Percentiles rank a stretch among this genome's conserved stretches.
Evolutionary conservation across 64 coral and sea anemone species (phyloP).

Genomic region (Cladopsammia gracilis): DNA sequence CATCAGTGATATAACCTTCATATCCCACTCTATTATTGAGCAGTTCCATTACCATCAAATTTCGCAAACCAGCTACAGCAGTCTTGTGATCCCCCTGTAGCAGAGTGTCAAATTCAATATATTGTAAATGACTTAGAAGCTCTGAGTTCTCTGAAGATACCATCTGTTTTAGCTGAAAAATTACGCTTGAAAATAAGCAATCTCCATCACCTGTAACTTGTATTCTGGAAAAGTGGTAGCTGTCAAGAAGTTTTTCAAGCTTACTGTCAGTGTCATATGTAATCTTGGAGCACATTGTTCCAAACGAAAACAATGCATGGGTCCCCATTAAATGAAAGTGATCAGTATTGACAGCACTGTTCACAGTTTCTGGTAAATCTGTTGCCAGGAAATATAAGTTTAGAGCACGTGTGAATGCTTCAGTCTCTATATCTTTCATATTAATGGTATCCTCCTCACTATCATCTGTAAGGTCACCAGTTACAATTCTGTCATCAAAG

Average conservation of each 20-base stretch:
- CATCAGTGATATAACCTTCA: conserved; percentile 51
- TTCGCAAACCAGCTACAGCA: conserved; percentile 28
- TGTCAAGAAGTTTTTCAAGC: conserved; percentile 4
- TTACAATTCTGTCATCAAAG: conserved; percentile 1
- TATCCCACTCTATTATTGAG: conserved; percentile 44
- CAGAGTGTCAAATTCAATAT: conserved; percentile 16
- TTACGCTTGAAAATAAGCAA: conserved; percentile 51
- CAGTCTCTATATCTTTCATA: conserved; percentile 1
- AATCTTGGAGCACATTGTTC: not conserved
- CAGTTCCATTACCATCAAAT: conserved; percentile 65
- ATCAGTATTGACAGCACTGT: conserved; percentile 6
- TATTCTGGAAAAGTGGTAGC: conserved; percentile 36
- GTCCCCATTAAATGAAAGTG: conserved; percentile 51
- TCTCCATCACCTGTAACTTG: conserved; percentile 41
- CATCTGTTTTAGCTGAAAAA: conserved; percentile 57
- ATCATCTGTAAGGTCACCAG: not conserved
- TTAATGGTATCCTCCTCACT: not conserved
- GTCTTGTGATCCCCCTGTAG: not conserved
- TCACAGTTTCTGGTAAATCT: conserved; percentile 7
- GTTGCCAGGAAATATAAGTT: conserved; percentile 26
- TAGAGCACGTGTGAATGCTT: conserved; percentile 23
- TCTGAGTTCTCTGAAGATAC: conserved; percentile 12
- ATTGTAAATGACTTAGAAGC: not conserved
- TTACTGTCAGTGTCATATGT: not conserved
- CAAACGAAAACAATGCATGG: conserved; percentile 26